phyloP scores from a whole-genome alignment of 2,113 vertebrate genomes.

The Equus przewalskii region DNA sequence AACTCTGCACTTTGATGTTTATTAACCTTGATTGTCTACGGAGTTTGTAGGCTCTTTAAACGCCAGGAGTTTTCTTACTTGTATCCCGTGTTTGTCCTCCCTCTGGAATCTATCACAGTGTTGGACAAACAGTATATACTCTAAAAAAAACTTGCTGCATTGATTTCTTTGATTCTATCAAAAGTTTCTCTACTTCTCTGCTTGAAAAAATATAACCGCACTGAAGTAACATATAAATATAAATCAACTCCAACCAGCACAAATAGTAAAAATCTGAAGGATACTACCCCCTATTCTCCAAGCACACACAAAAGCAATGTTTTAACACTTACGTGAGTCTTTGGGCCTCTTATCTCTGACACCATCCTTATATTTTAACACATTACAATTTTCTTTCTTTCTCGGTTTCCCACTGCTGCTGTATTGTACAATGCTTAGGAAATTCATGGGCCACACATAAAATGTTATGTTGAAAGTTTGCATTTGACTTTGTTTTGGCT shows the following conservation, averaged over 20 bases:
- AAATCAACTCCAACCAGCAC: conserved; percentile 63
- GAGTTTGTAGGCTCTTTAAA: neutral
- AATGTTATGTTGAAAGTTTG: neutral
- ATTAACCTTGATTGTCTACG: neutral
- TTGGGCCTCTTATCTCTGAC: conserved; percentile 61
- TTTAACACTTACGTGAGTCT: conserved; percentile 1
- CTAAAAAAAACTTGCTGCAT: neutral
- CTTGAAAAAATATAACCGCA: conserved; percentile 42
- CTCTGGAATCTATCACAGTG: neutral
- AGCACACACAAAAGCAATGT: conserved; percentile 40
- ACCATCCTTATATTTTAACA: conserved; percentile 9
- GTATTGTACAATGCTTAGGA: neutral
- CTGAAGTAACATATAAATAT: conserved; percentile 39
- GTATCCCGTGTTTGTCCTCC: neutral
- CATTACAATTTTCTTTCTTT: conserved; percentile 53
- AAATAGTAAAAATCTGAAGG: conserved; percentile 63
- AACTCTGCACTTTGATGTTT: neutral
- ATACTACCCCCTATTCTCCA: conserved; percentile 36
- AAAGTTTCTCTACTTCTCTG: conserved; percentile 25
- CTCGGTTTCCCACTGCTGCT: neutral
- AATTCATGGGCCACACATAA: neutral
- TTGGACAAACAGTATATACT: neutral
- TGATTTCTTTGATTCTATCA: conserved; percentile 60
- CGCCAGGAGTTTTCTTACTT: neutral
- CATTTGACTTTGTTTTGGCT: neutral